Base-by-base conservation (phyloP, 2,888 invertebrate genomes). In the Chalcis sispes region DNA sequence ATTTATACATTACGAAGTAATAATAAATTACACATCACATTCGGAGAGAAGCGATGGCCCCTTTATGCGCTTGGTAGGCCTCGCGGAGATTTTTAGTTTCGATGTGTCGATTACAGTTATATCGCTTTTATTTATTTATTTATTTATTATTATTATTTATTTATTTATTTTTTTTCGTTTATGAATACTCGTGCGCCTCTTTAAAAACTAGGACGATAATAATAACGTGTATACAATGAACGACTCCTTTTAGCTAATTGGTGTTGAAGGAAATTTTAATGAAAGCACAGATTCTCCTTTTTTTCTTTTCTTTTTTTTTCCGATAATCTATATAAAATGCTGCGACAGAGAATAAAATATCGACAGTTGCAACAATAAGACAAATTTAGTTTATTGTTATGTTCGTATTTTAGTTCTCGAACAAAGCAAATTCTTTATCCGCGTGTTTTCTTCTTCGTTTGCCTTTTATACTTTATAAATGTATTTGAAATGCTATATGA, bases 1-100 rank as follows among this genome's bases (percentile, higher is more conserved):
- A 73, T 66, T 70, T 74, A 69, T 18, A 66, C 23, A 56, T 58
- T n/a, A 73, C 23, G 36, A 64, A 72, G 46, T 66, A 72, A 32
- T 46, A 61, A 72, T 82, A 82, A 83, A 82, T 83, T 81, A 81
- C 81, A 84, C 82, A 82, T 82, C 81, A 84, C 81, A 84, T 82
- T 84, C 80, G 82, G 76, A 82, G 72, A 82, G 70, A 83, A 82
- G 81, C 81, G 78, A 77, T 80, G 73, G 79, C 66, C 73, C 73
- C 62, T 77, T 75, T 74, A 25, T 65, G 67, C 75, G 71, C 56
- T 80, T 67, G 18, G 59, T 80, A 82, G 82, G 81, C 80, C 77
- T 76, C 79, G 74, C 75, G 56, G 46, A 75, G 54, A 65, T 79
- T 80, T 79, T 80, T 77, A 52, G 23, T 72, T 77, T 69, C 72